phyloP scores from a whole-genome alignment of 1,140 invertebrate species.

The Drosophila baimaii region DNA sequence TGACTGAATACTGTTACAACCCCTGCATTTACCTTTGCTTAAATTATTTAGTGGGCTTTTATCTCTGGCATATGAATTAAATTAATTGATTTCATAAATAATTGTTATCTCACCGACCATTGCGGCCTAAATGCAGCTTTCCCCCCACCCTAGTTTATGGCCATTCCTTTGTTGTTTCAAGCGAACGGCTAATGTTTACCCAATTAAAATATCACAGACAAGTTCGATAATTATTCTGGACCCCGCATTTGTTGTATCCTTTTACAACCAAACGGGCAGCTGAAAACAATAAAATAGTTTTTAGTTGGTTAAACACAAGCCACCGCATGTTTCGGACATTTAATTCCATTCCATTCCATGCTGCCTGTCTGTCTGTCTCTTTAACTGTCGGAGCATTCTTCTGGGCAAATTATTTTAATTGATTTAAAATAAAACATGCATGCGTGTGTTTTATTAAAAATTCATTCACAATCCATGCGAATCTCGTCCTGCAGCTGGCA shows the following conservation, averaged over 20 bases:
- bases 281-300: slow-evolving; percentile 59
- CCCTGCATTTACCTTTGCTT: neutral
- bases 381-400: slow-evolving; percentile 29
- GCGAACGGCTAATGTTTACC: slow-evolving; percentile 14
- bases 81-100: slow-evolving; percentile 4
- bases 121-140: slow-evolving; percentile 3
- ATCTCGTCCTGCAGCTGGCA: slow-evolving; percentile 20
- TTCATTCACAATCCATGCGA: slow-evolving; percentile 45
- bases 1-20: too few species aligned
- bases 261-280: slow-evolving; percentile 11
- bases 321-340: slow-evolving; percentile 42
- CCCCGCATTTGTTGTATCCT: slow-evolving; percentile 17
- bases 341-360: slow-evolving; percentile 46
- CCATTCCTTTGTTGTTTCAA: slow-evolving; percentile 12
- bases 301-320: slow-evolving; percentile 62
- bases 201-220: slow-evolving; percentile 39
- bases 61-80: neutral
- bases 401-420: slow-evolving; percentile 55
- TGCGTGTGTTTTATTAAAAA: slow-evolving; percentile 65
- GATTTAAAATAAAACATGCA: slow-evolving; percentile 68
- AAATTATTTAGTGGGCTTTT: slow-evolving; percentile 8
- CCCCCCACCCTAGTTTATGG: neutral
- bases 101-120: slow-evolving; percentile 17
- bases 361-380: slow-evolving; percentile 10
- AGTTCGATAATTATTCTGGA: slow-evolving; percentile 31